phyloP scores from a whole-genome alignment of 2,797 vertebrate genomes.

The Gallinago nigripennis region DNA sequence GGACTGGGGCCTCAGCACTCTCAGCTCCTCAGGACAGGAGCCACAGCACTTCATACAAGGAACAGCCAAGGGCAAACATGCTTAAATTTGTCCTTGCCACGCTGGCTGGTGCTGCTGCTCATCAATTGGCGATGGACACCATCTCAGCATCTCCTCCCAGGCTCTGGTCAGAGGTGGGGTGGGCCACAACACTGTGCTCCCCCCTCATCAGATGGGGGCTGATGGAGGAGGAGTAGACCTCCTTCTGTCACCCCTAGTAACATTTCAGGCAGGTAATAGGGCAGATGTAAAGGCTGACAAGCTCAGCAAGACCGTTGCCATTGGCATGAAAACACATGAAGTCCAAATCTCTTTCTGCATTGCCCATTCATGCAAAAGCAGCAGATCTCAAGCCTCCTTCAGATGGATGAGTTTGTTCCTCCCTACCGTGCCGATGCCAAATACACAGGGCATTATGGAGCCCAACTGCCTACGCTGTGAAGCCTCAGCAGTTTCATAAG shows the following conservation, averaged over 20 bases:
- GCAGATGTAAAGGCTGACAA: not conserved
- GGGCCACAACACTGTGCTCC: not conserved
- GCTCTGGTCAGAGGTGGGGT: not conserved
- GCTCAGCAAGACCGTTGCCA: not conserved
- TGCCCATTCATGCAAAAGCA: not conserved
- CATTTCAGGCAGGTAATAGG: not conserved
- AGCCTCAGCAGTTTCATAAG: not conserved
- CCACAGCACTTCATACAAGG: not conserved
- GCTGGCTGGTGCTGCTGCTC: not conserved
- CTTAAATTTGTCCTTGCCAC: not conserved
- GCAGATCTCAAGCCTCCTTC: not conserved
- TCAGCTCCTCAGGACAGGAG: not conserved
- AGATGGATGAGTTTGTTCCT: not conserved
- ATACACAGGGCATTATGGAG: not conserved
- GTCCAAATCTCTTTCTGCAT: not conserved
- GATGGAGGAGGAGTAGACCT: not conserved
- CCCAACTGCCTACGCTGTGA: not conserved
- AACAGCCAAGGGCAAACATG: accelerated
- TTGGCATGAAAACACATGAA: not conserved
- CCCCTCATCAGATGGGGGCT: not conserved
- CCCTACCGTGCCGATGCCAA: accelerated
- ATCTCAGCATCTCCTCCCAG: not conserved
- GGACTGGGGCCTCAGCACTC: not conserved
- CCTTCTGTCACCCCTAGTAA: not conserved
- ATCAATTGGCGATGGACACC: not conserved